Evolutionary conservation across 2,113 vertebrate genomes (phyloP).

Genomic region (Tylochromis polylepis): DNA sequence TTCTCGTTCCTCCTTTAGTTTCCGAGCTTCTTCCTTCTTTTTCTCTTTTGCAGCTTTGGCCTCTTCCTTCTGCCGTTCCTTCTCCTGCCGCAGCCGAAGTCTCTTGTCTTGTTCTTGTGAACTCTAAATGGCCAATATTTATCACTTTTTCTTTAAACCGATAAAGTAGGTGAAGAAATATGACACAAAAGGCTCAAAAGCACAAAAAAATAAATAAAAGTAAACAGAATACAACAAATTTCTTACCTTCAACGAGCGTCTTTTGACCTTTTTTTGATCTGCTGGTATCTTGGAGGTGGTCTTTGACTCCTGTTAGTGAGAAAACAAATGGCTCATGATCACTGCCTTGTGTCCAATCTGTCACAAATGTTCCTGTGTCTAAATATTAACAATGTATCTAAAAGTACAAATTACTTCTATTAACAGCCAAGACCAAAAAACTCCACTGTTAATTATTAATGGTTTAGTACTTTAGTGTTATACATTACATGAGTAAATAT

Average conservation of each 20-base stretch:
- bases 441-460: not conserved
- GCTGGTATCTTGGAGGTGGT: conserved; percentile 39
- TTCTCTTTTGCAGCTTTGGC: conserved; percentile 70
- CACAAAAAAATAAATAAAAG: not conserved
- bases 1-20: conserved; percentile 79
- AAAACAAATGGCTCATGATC: not conserved
- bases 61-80: conserved; percentile 67
- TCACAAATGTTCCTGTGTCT: not conserved
- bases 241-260: conserved; percentile 70
- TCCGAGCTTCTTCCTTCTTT: conserved; percentile 71
- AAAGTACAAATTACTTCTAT: not conserved
- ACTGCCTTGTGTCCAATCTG: not conserved
- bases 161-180: not conserved
- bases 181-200: not conserved
- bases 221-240: not conserved
- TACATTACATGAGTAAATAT: not conserved
- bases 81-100: conserved; percentile 70
- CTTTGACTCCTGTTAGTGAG: conserved; percentile 47
- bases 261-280: conserved; percentile 59
- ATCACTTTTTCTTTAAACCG: not conserved
- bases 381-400: not conserved
- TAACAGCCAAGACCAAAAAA: not conserved
- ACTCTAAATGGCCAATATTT: conserved; percentile 34
- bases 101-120: conserved; percentile 76
- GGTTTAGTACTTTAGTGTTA: not conserved